phyloP scores from a whole-genome alignment of 2,113 vertebrate species.

The Zosterops borbonicus region DNA sequence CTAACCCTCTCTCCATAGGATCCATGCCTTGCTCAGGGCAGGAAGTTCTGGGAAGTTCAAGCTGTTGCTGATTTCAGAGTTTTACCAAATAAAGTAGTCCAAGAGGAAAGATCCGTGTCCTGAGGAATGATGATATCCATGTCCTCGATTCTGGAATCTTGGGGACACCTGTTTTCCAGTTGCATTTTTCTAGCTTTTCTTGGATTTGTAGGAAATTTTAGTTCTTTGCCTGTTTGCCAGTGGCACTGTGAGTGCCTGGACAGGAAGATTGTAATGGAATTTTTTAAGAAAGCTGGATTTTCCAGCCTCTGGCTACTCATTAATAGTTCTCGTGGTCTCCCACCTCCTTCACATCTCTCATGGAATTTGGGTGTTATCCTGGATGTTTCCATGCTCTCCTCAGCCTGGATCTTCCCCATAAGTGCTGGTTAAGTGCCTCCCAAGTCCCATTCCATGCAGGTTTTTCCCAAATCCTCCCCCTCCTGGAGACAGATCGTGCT shows the following conservation, averaged over 20 bases:
- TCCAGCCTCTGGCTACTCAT: neutral
- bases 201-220: neutral
- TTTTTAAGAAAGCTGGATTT: neutral
- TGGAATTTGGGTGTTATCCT: neutral
- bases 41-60: constrained; percentile 9
- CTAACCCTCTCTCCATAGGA: neutral
- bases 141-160: neutral
- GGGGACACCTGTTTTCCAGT: neutral
- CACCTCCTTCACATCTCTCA: neutral
- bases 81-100: constrained; percentile 83
- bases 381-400: neutral
- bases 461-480: neutral
- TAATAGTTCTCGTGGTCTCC: neutral
- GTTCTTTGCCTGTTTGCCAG: neutral
- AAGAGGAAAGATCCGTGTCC: constrained; percentile 26
- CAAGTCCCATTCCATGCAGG: rapidly evolving
- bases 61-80: constrained; percentile 66
- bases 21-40: constrained; percentile 22
- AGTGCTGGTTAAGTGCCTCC: too few relatives aligned
- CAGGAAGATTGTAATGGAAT: neutral
- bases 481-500: neutral
- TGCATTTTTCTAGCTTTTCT: neutral
- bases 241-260: neutral
- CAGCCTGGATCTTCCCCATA: rapidly evolving
- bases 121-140: neutral